Evolutionary conservation across 2,797 vertebrate species (phyloP).

Genomic region (Xenops minutus): DNA sequence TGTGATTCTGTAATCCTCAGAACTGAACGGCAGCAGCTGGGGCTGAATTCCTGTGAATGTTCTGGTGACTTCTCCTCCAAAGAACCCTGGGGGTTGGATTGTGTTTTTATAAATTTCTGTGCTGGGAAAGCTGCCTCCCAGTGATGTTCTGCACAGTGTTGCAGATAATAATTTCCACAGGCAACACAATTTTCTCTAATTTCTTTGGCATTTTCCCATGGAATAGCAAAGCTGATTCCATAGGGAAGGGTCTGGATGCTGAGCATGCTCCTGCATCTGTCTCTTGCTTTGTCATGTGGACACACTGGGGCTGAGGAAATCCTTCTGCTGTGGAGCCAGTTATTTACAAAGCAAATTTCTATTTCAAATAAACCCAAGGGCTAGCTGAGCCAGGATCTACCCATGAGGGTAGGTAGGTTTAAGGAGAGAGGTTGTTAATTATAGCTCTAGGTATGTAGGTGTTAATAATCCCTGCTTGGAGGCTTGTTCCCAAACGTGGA

Average conservation of each 20-base stretch:
- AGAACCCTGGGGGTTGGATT: too few relatives aligned
- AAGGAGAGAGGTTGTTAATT: neutral
- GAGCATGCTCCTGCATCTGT: neutral
- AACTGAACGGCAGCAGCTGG: neutral
- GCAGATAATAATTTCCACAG: neutral
- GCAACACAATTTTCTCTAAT: neutral
- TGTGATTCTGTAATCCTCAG: neutral
- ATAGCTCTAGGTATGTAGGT: neutral
- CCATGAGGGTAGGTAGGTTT: neutral
- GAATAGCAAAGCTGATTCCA: neutral
- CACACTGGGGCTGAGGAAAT: neutral
- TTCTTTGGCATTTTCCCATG: neutral
- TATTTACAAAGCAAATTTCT: neutral
- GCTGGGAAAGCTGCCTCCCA: neutral
- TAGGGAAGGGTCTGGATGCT: neutral
- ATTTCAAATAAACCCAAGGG: neutral
- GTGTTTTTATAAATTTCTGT: neutral
- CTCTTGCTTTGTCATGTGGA: neutral
- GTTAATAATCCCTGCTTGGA: neutral
- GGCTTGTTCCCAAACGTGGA: neutral
- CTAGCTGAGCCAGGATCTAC: neutral
- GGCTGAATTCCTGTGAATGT: neutral
- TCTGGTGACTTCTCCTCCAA: neutral
- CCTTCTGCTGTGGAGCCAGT: rapidly evolving
- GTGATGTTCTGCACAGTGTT: neutral